phyloP scores from a whole-genome alignment of 1,140 invertebrate species.

The Bombus affinis region DNA sequence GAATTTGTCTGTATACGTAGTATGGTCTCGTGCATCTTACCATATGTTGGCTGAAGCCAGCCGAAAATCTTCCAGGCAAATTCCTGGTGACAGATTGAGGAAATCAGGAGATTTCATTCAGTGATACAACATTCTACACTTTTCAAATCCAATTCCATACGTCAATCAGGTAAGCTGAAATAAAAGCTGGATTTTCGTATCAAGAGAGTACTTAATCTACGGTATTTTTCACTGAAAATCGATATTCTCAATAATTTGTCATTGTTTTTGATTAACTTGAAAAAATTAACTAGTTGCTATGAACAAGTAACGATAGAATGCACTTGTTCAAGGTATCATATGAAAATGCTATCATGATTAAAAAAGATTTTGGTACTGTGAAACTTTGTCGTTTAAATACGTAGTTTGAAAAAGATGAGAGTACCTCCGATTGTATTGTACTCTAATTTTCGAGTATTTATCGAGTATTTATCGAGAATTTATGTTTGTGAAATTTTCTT shows the following conservation, averaged over 20 bases:
- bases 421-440: not conserved
- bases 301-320: not conserved
- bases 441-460: not conserved
- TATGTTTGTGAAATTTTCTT: not conserved
- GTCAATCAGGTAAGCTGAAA: conserved; percentile 39
- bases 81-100: conserved; percentile 57
- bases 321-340: too few relatives aligned
- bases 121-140: conserved; percentile 75
- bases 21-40: not conserved
- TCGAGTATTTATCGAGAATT: not conserved
- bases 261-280: not conserved
- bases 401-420: not conserved
- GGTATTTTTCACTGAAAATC: not conserved
- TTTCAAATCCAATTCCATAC: conserved; percentile 69
- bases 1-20: not conserved
- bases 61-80: conserved; percentile 56
- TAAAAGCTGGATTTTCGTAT: conserved; percentile 13
- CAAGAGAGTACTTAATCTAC: not conserved
- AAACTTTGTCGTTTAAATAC: not conserved
- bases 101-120: conserved; percentile 63
- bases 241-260: not conserved
- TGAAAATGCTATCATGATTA: not conserved
- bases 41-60: conserved; percentile 2
- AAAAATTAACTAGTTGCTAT: not conserved
- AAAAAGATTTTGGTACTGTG: not conserved